A percentile compares a stretch with the other conserved stretches of the same genome.
Evolutionary conservation across 2,113 vertebrate species (phyloP).

Genomic region (Numida meleagris): DNA sequence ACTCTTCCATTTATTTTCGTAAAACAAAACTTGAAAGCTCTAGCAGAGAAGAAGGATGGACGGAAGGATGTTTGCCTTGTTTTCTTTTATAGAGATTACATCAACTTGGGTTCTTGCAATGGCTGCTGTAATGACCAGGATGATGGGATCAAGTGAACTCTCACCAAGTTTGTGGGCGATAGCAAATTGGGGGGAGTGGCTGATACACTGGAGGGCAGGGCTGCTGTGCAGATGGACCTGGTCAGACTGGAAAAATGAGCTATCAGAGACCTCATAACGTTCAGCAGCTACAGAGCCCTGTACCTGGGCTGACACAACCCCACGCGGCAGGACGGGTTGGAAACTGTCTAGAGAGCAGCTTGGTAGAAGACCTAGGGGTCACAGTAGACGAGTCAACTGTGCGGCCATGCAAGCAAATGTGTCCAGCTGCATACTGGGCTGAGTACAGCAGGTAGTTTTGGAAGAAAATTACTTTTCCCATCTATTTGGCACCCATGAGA

Average conservation of each 20-base stretch:
- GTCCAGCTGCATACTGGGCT: background rate
- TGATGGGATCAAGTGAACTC: background rate
- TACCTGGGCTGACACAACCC: background rate
- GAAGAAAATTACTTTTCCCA: background rate
- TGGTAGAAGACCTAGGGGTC: background rate
- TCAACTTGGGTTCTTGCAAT: background rate
- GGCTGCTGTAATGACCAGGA: slow-evolving; percentile 9
- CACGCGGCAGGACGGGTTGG: background rate
- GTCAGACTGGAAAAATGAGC: slow-evolving; percentile 40
- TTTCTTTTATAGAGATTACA: background rate
- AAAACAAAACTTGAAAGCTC: background rate
- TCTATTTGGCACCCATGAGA: background rate
- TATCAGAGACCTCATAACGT: background rate
- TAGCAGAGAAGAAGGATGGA: background rate
- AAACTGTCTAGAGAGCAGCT: background rate
- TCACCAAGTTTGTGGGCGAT: slow-evolving; percentile 32
- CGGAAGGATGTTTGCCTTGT: background rate
- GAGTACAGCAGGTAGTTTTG: background rate
- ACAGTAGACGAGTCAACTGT: background rate
- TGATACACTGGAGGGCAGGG: slow-evolving; percentile 16
- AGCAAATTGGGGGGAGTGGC: slow-evolving; percentile 33
- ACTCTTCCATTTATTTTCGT: background rate
- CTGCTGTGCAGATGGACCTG: background rate
- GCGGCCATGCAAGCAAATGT: background rate
- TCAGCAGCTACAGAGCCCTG: background rate